Percentiles rank a stretch among this genome's conserved stretches.
Conservation (phyloP, 1,140 invertebrate genomes). For the Linepithema humile region DNA sequence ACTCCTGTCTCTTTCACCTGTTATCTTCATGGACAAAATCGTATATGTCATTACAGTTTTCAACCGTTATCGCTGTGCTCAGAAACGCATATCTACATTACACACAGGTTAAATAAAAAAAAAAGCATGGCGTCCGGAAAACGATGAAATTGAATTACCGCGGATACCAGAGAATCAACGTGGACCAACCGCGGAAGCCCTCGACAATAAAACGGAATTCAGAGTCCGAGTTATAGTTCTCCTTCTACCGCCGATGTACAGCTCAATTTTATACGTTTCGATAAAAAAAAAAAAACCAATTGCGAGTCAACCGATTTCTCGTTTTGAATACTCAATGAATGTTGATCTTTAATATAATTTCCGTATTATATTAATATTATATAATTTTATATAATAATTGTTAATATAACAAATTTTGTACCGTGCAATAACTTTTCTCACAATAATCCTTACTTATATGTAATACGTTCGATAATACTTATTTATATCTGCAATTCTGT, state of each 20-base stretch:
- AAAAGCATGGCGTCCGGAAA: background rate
- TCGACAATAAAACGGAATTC: conserved; percentile 40
- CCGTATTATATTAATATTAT: background rate
- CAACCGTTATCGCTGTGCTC: background rate
- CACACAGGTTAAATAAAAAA: conserved; percentile 7
- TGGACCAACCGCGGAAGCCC: conserved; percentile 3
- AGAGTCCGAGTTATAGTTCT: background rate
- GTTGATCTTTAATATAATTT: background rate
- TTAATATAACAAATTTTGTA: background rate
- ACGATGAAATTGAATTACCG: conserved; percentile 52
- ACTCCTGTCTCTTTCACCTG: background rate
- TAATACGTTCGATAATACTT: too few species aligned
- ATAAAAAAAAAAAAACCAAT: background rate
- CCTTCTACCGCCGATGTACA: background rate
- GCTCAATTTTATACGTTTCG: conserved; percentile 16
- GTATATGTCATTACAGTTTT: background rate
- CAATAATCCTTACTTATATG: background rate
- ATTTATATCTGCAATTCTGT: background rate
- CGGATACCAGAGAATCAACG: conserved; percentile 24
- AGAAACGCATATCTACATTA: conserved; percentile 15
- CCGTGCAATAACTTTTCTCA: background rate
- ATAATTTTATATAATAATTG: background rate
- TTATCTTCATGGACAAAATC: background rate
- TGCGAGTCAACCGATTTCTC: background rate
- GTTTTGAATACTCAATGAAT: conserved; percentile 1